Conservation (phyloP, 2,113 vertebrate genomes). For the Cichladusa arquata region DNA sequence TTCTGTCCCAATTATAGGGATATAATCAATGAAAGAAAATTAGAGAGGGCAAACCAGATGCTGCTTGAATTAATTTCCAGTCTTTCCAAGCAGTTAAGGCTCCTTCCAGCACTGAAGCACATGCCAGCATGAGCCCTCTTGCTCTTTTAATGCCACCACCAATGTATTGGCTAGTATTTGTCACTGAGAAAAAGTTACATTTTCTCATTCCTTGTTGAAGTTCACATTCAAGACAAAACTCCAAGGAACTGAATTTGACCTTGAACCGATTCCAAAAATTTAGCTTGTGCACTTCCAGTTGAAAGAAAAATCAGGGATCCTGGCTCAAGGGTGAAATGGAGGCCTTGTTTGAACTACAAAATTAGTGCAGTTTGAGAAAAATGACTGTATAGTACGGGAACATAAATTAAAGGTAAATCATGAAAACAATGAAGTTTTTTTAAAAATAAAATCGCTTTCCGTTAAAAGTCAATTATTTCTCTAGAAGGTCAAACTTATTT, state of each 20-base stretch:
- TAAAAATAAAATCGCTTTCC: slow-evolving; percentile 28
- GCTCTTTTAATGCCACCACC: background rate
- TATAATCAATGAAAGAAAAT: background rate
- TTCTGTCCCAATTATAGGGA: background rate
- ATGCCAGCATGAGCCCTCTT: background rate
- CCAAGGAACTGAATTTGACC: slow-evolving; percentile 65
- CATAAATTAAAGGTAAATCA: slow-evolving; percentile 64
- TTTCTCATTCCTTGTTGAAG: background rate
- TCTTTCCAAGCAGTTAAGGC: background rate
- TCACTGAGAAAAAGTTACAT: background rate
- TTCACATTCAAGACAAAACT: slow-evolving; percentile 41
- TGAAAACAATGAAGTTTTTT: slow-evolving; percentile 55
- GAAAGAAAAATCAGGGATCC: slow-evolving; percentile 46
- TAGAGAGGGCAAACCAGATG: background rate
- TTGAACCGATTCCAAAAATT: slow-evolving; percentile 55
- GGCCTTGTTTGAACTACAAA: slow-evolving; percentile 44
- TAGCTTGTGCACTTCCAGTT: slow-evolving; percentile 40
- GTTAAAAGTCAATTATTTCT: slow-evolving; percentile 60
- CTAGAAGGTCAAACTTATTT: slow-evolving; percentile 55
- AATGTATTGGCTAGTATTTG: background rate
- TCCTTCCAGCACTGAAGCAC: background rate
- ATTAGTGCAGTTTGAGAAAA: slow-evolving; percentile 11
- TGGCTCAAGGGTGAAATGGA: slow-evolving; percentile 20
- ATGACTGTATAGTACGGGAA: background rate
- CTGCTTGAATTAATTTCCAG: background rate